Base-by-base conservation (phyloP, 2,888 invertebrate genomes). In the Plebejus anna region DNA sequence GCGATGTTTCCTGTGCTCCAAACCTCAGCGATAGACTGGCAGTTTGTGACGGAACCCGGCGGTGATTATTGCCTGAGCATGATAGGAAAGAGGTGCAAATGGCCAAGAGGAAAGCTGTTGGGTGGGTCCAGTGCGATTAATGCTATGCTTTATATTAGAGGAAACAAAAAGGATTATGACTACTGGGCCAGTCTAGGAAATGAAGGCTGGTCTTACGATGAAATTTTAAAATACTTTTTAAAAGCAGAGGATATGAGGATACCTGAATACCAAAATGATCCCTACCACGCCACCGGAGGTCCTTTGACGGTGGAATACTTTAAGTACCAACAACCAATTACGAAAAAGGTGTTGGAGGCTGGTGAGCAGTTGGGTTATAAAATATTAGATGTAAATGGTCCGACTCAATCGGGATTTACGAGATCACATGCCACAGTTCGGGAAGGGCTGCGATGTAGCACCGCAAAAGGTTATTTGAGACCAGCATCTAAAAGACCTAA, bases 121-220 rank as follows among this genome's bases (percentile, higher is more conserved):
- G 96, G 96, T 36, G 98, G 98, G 0, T 96, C 96, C 16, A 97
- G 97, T 83, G 96, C 96, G 0, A 89, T 98, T 2, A 98, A 98
- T 86, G 98, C 98, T 28, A 98, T 98, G 98, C 93, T 97, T 78
- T 98, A 98, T 83, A 94, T 98, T 0, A 93, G 98, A 76, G 98
- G 98, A 0, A 98, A 98, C 85, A 95, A 95, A 75, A 94, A 91
- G 2, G 98, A 98, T 85, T 98, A 98, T 86, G 97, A 98, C 83
- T 90, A 94, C n/a, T 98, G 98, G 98, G 96, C 95, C 32, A 87
- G 85, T 13, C 85, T 96, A 84, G 98, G 98, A 0, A 94, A 96
- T 82, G 85, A 89, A 0, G 98, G 97, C 0, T 98, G 98, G 98
- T 94, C 96, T 55, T 98, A 96, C 84, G 91, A 95, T 0, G 96